phyloP scores from a whole-genome alignment of 1,140 invertebrate genomes.

The Drosophila punjabiensis region DNA sequence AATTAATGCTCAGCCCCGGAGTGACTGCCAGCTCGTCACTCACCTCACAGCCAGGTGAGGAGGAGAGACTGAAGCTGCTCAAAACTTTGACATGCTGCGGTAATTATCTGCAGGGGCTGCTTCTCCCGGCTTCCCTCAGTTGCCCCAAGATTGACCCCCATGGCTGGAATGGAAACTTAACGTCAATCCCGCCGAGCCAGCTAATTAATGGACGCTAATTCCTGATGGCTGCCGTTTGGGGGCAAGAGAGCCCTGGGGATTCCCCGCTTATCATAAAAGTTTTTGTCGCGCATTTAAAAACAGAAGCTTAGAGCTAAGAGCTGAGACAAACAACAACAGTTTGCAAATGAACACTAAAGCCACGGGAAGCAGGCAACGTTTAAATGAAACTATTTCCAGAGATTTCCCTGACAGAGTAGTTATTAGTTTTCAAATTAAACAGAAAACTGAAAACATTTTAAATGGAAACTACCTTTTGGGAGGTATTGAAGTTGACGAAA shows the following conservation, averaged over 20 bases:
- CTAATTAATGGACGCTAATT: conserved; percentile 81
- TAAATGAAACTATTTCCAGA: not conserved
- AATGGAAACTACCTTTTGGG: not conserved
- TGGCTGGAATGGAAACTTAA: conserved; percentile 55
- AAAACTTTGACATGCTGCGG: conserved; percentile 63
- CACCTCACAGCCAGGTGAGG: conserved; percentile 22
- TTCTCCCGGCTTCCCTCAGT: not conserved
- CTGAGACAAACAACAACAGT: conserved; percentile 6
- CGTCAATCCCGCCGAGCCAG: conserved; percentile 68
- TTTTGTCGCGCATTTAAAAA: conserved; percentile 58
- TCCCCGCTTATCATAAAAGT: conserved; percentile 61
- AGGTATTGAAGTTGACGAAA: not conserved
- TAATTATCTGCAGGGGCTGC: conserved; percentile 60
- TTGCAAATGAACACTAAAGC: conserved; percentile 11
- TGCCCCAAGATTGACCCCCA: conserved; percentile 16
- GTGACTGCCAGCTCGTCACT: conserved; percentile 20
- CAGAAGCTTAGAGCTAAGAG: conserved; percentile 21
- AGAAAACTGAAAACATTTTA: not conserved
- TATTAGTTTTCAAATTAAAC: conserved; percentile 6
- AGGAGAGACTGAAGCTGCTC: conserved; percentile 7
- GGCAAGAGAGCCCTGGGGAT: not conserved
- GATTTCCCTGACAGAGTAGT: not conserved
- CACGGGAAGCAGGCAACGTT: not conserved
- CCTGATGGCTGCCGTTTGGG: conserved; percentile 39
- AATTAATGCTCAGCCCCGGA: conserved; percentile 32